Conservation (phyloP, 2,113 vertebrate species). For the Murina feae region DNA sequence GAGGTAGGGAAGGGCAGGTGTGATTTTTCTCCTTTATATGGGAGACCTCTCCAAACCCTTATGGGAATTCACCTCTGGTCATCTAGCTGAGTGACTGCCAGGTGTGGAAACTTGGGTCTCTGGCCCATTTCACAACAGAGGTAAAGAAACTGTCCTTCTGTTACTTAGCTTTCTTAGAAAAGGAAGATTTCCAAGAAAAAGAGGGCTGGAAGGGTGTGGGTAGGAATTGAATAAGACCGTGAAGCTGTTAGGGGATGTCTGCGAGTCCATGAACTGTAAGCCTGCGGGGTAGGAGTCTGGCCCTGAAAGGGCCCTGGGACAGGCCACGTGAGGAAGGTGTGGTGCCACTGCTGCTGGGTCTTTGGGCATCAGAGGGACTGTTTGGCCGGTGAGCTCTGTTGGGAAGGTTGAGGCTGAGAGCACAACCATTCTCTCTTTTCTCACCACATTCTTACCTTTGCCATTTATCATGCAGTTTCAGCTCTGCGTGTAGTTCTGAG, state of each 20-base stretch:
- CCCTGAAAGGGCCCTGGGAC: background rate
- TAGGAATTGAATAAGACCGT: background rate
- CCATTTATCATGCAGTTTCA: background rate
- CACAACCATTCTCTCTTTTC: background rate
- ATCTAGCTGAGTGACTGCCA: background rate
- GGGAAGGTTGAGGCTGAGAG: background rate
- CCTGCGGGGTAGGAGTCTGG: background rate
- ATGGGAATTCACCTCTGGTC: background rate
- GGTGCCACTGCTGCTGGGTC: background rate
- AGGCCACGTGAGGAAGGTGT: background rate
- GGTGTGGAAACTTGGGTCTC: background rate
- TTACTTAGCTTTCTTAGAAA: background rate
- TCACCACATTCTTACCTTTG: background rate
- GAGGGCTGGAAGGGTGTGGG: background rate
- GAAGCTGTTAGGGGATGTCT: background rate
- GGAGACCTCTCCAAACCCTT: background rate
- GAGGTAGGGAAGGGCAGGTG: background rate
- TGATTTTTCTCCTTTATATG: background rate
- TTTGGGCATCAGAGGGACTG: background rate
- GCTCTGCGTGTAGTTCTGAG: constrained; percentile 22
- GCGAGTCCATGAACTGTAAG: background rate
- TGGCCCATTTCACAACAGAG: background rate
- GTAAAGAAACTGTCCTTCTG: background rate
- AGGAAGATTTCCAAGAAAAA: background rate
- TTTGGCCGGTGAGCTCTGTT: background rate